Evolutionary conservation across 2,797 vertebrate species (phyloP).

Genomic region (Molossus alvarezi): DNA sequence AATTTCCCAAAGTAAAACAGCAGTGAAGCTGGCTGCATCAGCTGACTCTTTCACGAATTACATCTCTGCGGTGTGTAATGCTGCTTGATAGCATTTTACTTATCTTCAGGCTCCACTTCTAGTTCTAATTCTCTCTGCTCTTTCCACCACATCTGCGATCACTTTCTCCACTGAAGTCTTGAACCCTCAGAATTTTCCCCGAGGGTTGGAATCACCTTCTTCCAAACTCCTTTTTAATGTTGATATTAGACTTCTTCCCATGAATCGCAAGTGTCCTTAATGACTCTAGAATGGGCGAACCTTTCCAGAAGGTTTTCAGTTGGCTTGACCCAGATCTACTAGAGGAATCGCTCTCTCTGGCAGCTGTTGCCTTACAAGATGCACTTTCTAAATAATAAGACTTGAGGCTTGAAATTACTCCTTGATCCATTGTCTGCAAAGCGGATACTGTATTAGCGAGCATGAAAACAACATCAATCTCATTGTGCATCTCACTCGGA

Average conservation of each 20-base stretch:
- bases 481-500: neutral
- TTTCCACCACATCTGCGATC: neutral
- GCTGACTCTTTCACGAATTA: neutral
- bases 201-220: neutral
- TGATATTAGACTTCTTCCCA: neutral
- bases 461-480: neutral
- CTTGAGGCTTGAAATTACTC: neutral
- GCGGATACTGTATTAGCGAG: neutral
- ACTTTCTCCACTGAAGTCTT: neutral
- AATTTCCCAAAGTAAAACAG: neutral
- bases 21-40: too few species aligned
- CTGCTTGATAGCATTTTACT: neutral
- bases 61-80: neutral
- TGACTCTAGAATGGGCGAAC: neutral
- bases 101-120: neutral
- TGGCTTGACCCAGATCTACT: neutral
- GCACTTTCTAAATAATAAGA: neutral
- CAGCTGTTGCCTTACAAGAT: neutral
- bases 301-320: neutral
- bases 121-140: neutral
- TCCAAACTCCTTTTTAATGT: neutral
- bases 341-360: neutral
- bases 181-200: neutral
- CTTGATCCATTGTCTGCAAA: neutral
- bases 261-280: neutral